Conservation (phyloP, 2,113 vertebrate genomes). For the Hymenochirus boettgeri region DNA sequence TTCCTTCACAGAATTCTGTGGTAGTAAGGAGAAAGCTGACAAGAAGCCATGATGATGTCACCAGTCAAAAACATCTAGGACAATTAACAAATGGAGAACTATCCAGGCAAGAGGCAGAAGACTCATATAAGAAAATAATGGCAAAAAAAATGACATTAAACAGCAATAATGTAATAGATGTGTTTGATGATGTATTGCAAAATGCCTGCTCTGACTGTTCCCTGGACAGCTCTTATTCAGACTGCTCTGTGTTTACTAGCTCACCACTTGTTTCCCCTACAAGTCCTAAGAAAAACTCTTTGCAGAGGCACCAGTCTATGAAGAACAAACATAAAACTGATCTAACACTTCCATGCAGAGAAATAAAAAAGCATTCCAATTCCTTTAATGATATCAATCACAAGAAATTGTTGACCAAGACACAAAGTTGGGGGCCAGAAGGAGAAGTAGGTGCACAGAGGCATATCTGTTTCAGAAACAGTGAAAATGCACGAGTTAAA, state of each 20-base stretch:
- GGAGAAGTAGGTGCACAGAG: constrained; percentile 21
- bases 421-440: constrained; percentile 60
- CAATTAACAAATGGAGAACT: constrained; percentile 52
- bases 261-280: constrained; percentile 75
- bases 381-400: constrained; percentile 66
- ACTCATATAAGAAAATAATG: constrained; percentile 27
- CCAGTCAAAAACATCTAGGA: constrained; percentile 41
- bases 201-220: constrained; percentile 70
- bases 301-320: constrained; percentile 54
- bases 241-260: constrained; percentile 73
- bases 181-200: constrained; percentile 26
- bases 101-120: constrained; percentile 65
- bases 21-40: constrained; percentile 60
- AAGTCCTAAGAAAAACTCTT: constrained; percentile 56
- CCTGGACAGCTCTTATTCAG: constrained; percentile 68
- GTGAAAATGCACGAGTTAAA: constrained; percentile 64
- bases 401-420: constrained; percentile 61
- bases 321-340: constrained; percentile 50
- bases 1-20: constrained; percentile 46
- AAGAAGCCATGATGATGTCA: constrained; percentile 78
- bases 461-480: neutral
- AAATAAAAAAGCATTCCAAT: constrained; percentile 70
- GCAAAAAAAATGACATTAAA: constrained; percentile 49
- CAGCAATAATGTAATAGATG: constrained; percentile 46
- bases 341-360: constrained; percentile 46